These are phyloP conservation scores for Aricia artaxerxes DNA, from an alignment of 2,888 invertebrate genomes.

Conservation along the genomic window DNA sequence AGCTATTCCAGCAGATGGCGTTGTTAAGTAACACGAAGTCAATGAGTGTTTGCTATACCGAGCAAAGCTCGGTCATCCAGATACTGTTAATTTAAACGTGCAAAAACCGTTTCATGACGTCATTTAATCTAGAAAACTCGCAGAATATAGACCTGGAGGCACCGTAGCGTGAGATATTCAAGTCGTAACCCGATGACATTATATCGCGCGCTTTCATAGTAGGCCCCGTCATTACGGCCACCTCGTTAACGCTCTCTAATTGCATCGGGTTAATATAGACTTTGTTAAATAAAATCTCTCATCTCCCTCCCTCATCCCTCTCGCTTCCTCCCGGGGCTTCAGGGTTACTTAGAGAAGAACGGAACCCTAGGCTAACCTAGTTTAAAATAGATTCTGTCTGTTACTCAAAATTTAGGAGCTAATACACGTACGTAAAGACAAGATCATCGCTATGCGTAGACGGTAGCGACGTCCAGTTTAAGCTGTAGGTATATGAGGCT, in stretches of 20 bases:
- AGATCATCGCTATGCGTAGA: too few relatives aligned
- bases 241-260: slow-evolving; percentile 80
- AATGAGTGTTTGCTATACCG: too few relatives aligned
- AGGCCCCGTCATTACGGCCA: slow-evolving; percentile 72
- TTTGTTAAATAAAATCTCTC: slow-evolving; percentile 81
- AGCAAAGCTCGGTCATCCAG: too few relatives aligned
- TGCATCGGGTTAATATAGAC: slow-evolving; percentile 81
- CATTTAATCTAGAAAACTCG: background rate
- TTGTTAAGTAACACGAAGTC: too few relatives aligned
- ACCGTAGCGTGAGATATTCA: slow-evolving; percentile 20
- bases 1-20: too few relatives aligned
- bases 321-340: slow-evolving; percentile 29
- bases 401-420: too few relatives aligned
- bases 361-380: background rate
- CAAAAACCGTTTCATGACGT: background rate
- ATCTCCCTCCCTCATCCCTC: slow-evolving; percentile 54
- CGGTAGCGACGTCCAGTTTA: too few relatives aligned
- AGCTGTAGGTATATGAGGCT: background rate
- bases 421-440: too few relatives aligned
- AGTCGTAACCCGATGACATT: slow-evolving; percentile 37
- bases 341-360: slow-evolving; percentile 17
- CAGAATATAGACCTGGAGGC: background rate
- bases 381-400: background rate
- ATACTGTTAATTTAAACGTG: background rate
- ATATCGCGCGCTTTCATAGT: slow-evolving; percentile 53